Conservation (phyloP, 2,888 invertebrate species). For the Erebia aethiops region DNA sequence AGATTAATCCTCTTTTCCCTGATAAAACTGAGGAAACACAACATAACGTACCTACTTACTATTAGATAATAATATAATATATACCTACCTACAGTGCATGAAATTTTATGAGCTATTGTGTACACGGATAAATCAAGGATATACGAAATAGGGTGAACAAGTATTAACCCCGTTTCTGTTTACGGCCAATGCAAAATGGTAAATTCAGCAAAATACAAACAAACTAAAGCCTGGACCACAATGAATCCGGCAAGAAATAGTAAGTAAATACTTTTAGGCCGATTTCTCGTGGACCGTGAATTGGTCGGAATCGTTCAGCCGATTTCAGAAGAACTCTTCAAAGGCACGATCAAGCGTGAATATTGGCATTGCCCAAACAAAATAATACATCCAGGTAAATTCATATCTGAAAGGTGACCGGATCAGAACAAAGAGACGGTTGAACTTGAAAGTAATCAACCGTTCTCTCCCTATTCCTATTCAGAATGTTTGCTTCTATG, state of each 20-base stretch:
- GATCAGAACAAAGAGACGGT: constrained; percentile 27
- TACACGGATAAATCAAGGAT: constrained; percentile 29
- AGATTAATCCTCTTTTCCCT: too few relatives aligned
- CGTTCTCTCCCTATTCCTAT: background rate
- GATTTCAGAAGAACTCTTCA: constrained; percentile 46
- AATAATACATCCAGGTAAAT: constrained; percentile 35
- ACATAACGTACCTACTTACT: background rate
- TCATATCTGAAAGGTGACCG: constrained; percentile 32
- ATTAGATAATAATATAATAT: background rate
- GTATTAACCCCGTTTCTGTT: constrained; percentile 26
- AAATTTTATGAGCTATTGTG: constrained; percentile 30
- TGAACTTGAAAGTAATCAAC: constrained; percentile 24
- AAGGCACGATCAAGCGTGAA: constrained; percentile 52
- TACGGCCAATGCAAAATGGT: constrained; percentile 26
- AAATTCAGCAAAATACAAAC: constrained; percentile 32
- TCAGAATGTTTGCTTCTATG: constrained; percentile 17
- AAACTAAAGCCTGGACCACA: constrained; percentile 33
- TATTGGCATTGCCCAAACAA: constrained; percentile 47
- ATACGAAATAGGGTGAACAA: constrained; percentile 32
- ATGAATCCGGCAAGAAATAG: constrained; percentile 29
- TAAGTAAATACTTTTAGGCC: constrained; percentile 46
- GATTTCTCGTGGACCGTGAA: constrained; percentile 48
- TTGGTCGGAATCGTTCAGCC: constrained; percentile 43
- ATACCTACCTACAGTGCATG: constrained; percentile 12
- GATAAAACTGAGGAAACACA: too few relatives aligned